These are phyloP conservation scores for Pseudomyrmex sp. DNA, from an alignment of 1,140 invertebrate genomes.

Conservation along the genomic window DNA sequence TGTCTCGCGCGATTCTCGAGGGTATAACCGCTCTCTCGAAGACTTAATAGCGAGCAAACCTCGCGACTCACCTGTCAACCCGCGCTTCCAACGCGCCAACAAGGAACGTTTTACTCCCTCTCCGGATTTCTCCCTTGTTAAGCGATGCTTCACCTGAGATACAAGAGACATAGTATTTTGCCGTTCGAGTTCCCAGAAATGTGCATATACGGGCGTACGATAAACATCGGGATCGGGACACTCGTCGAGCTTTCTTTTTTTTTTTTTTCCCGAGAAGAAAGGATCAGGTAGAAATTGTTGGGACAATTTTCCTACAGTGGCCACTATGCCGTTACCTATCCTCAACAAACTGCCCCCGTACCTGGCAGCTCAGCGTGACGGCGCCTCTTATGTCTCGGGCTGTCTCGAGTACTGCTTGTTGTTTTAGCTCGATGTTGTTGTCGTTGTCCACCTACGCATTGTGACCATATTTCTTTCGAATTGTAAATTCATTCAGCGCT, in stretches of 20 bases:
- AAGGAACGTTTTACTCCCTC: slow-evolving; percentile 26
- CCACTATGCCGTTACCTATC: slow-evolving; percentile 20
- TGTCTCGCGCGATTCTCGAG: slow-evolving; percentile 28
- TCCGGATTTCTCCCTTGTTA: slow-evolving; percentile 47
- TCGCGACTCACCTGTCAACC: slow-evolving; percentile 31
- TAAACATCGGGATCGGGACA: slow-evolving; percentile 65
- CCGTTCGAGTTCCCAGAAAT: not conserved
- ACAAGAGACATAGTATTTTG: slow-evolving; percentile 31
- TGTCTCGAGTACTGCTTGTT: slow-evolving; percentile 23
- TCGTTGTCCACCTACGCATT: not conserved
- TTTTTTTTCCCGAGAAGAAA: not conserved
- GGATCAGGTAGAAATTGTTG: slow-evolving; percentile 23
- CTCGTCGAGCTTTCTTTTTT: slow-evolving; percentile 10
- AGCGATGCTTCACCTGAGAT: slow-evolving; percentile 49
- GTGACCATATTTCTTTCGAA: slow-evolving; percentile 11
- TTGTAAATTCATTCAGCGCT: not conserved
- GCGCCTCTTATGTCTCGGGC: slow-evolving; percentile 14
- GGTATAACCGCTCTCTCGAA: slow-evolving; percentile 44
- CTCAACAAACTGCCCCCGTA: slow-evolving; percentile 3
- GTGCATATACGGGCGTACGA: slow-evolving; percentile 49
- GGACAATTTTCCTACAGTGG: slow-evolving; percentile 41
- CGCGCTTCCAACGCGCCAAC: not conserved
- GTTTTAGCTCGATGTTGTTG: not conserved
- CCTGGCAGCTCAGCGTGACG: slow-evolving; percentile 21
- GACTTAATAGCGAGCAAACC: slow-evolving; percentile 46